A percentile compares a stretch with the other conserved stretches of the same genome.
phyloP scores from a whole-genome alignment of 2,113 vertebrate species.

The Chaetodon auriga region DNA sequence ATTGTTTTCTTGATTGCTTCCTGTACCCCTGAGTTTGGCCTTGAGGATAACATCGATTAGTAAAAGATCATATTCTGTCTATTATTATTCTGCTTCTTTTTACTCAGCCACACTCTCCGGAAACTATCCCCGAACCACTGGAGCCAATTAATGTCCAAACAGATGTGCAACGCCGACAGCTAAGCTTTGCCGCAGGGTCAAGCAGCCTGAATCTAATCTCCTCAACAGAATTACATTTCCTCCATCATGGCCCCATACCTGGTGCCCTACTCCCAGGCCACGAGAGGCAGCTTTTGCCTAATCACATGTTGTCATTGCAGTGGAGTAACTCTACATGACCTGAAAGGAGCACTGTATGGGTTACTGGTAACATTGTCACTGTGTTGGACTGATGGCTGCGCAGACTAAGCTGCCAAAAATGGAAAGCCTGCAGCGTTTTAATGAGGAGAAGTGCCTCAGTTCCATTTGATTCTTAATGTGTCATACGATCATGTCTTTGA shows the following conservation, averaged over 20 bases:
- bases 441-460: slow-evolving; percentile 35
- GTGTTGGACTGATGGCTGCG: neutral
- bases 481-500: slow-evolving; percentile 62
- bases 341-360: neutral
- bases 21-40: slow-evolving; percentile 74
- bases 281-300: slow-evolving; percentile 38
- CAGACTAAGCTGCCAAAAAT: slow-evolving; percentile 8
- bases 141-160: slow-evolving; percentile 83
- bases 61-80: slow-evolving; percentile 67
- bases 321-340: slow-evolving; percentile 46
- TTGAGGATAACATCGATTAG: slow-evolving; percentile 80
- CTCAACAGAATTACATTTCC: slow-evolving; percentile 80
- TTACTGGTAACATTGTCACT: neutral
- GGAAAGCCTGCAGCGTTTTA: slow-evolving; percentile 20
- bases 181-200: slow-evolving; percentile 76
- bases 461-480: slow-evolving; percentile 39
- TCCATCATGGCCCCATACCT: slow-evolving; percentile 63
- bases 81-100: slow-evolving; percentile 59
- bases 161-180: slow-evolving; percentile 73
- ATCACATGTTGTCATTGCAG: slow-evolving; percentile 49
- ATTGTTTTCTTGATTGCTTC: slow-evolving; percentile 75
- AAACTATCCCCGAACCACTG: slow-evolving; percentile 69
- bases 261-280: slow-evolving; percentile 56
- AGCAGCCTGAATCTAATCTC: slow-evolving; percentile 79
- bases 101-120: slow-evolving; percentile 20